Conservation (phyloP, 2,797 vertebrate species). For the Leucoraja ocellata region DNA sequence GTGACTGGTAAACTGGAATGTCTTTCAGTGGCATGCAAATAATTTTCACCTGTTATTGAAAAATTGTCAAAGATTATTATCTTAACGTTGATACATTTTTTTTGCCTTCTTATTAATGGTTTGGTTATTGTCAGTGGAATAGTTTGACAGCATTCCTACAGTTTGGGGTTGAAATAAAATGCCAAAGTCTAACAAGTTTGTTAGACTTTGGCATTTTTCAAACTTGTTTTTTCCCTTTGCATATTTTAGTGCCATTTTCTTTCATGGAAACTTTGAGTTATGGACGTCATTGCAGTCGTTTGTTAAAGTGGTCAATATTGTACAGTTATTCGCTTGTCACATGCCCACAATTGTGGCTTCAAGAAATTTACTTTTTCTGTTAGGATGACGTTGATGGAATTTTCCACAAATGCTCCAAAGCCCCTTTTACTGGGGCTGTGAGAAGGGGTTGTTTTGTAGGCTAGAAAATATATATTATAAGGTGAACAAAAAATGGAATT, state of each 20-base stretch:
- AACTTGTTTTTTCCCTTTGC: not conserved
- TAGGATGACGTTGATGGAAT: not conserved
- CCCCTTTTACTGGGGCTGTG: not conserved
- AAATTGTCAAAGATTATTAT: slow-evolving; percentile 1
- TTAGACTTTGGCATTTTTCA: not conserved
- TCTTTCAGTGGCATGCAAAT: not conserved
- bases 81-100: not conserved
- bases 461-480: no score
- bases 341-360: not conserved
- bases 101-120: not conserved
- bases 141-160: not conserved
- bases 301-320: not conserved
- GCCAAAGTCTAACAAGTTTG: not conserved
- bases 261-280: not conserved
- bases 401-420: not conserved
- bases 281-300: not conserved
- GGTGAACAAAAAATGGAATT: no score
- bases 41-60: slow-evolving; percentile 17
- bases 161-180: not conserved
- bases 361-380: not conserved
- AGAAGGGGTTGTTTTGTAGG: no score
- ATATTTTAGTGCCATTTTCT: not conserved
- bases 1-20: slow-evolving; percentile 22
- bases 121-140: not conserved
- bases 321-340: not conserved